phyloP scores from a whole-genome alignment of 2,113 vertebrate species.

The Hydrochoerus hydrochaeris region DNA sequence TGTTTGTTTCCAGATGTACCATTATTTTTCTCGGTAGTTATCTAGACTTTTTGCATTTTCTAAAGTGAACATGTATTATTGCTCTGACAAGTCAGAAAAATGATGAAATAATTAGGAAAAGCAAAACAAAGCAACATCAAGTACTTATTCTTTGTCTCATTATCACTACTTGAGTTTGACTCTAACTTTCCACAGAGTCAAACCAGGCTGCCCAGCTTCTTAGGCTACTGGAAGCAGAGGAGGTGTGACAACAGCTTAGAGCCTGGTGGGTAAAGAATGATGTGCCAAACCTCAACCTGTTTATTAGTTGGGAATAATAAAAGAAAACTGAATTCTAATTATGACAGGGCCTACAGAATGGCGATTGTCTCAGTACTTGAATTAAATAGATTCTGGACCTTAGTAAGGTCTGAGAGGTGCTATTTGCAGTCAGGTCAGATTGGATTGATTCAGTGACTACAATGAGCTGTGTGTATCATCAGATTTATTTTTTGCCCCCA shows the following conservation, averaged over 20 bases:
- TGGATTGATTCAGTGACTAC: not conserved
- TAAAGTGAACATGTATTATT: not conserved
- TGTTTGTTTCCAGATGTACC: not conserved
- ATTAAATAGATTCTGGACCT: not conserved
- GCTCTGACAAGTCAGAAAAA: conserved; percentile 15
- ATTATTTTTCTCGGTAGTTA: conserved; percentile 29
- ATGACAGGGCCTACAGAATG: not conserved
- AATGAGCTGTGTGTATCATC: not conserved
- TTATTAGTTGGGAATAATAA: not conserved
- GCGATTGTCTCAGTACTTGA: not conserved
- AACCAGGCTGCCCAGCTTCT: rapidly evolving
- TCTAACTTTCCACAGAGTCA: not conserved
- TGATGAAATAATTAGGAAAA: not conserved
- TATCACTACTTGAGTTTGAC: not conserved
- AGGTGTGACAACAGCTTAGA: not conserved
- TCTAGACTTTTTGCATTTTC: not conserved
- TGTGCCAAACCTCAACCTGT: not conserved
- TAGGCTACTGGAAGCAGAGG: not conserved
- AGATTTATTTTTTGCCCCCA: not conserved
- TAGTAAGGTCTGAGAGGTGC: not conserved
- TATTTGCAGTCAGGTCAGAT: not conserved
- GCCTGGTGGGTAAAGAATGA: not conserved
- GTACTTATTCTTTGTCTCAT: not conserved
- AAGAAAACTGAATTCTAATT: not conserved
- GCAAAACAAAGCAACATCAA: not conserved